Base-by-base conservation (phyloP, 1,140 invertebrate genomes). In the Habropoda laboriosa region DNA sequence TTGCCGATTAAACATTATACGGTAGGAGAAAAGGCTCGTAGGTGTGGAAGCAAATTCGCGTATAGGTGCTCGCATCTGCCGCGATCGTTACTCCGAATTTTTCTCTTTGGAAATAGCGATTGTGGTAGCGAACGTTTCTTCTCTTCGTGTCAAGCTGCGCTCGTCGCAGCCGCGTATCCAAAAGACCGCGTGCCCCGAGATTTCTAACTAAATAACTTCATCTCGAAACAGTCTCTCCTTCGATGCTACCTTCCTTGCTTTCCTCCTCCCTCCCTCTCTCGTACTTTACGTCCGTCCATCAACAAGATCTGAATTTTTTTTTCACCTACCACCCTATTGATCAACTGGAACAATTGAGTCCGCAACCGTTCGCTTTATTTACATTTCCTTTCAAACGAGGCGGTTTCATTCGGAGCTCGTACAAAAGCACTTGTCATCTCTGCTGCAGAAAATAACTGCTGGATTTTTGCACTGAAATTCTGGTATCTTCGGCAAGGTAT, bases 41-140 rank as follows among this genome's bases (percentile, higher is more conserved):
- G 70, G 70, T 63, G 66, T 79, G 63, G 45, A 38, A 51, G 66
- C 70, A 24, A 61, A 80, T 80, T 60, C 77, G 49, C 45, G 60
- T 78, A 49, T 45, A 45, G 40, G 30, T 66, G 58, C 79, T 66
- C 67, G 51, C 83, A 85, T 86, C 86, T 86, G 87, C 83, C 82
- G 74, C 80, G 84, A 87, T 84, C 86, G 83, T 87, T 83, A 80
- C 70, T 49, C 75, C 42, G 77, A 51, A 74, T 80, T 88, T 88
- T 87, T 87, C 79, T 70, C 58, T 55, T 76, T 42, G 38, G 72
- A 64, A 74, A 35, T 67, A 38, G 66, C 83, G 72, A 84, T 84
- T 84, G 70, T 83, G 75, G 81, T 78, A 60, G 80, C 49, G 27
- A 67, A 64, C 35, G 47, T 74, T 42, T 42, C 35, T 42, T 74